Evolutionary conservation across 2,888 invertebrate genomes (phyloP).

Genomic region (Tanypteryx hageni): DNA sequence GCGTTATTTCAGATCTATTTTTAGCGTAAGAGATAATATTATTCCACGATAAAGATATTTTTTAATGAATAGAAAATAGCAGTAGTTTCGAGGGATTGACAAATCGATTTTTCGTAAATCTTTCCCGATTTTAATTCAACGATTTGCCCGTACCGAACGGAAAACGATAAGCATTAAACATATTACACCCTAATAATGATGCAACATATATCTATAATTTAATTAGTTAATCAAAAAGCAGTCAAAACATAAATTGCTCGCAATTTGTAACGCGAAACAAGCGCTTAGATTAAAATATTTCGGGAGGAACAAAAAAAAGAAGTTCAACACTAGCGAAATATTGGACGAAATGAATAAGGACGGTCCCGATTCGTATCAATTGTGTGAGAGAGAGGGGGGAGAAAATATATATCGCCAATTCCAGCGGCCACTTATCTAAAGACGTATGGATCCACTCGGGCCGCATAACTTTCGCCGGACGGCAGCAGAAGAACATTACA

Average conservation of each 20-base stretch:
- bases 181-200: no score
- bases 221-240: neutral
- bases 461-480: neutral
- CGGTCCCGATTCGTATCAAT: neutral
- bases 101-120: no score
- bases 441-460: conserved; percentile 34
- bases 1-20: no score
- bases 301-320: neutral
- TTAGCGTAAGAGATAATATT: no score
- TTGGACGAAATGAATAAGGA: neutral
- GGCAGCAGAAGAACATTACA: neutral
- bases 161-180: no score
- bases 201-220: neutral
- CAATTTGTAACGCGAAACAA: neutral
- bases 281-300: neutral
- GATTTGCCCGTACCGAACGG: no score
- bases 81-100: no score
- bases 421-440: conserved; percentile 12
- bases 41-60: no score
- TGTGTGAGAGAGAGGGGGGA: neutral
- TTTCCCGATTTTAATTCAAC: no score
- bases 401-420: conserved; percentile 2
- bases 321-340: neutral
- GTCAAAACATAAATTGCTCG: neutral
- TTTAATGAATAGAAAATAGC: no score